A percentile compares a stretch with the other conserved stretches of the same genome.
These are phyloP conservation scores for Papilio elwesi DNA, from an alignment of 2,888 invertebrate genomes.

Conservation along the genomic window DNA sequence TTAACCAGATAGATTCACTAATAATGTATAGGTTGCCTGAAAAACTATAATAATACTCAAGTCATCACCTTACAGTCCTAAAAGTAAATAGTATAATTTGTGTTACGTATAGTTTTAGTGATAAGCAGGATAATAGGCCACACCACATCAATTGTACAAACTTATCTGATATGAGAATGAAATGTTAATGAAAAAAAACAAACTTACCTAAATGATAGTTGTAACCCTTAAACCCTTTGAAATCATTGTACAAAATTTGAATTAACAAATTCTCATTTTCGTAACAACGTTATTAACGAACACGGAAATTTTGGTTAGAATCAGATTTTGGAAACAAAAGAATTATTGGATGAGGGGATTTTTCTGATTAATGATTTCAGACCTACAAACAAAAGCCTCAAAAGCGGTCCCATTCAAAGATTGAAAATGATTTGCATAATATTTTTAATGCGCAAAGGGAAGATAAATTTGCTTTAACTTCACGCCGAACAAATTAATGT, in stretches of 20 bases:
- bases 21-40: too few relatives aligned
- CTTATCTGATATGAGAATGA: too few relatives aligned
- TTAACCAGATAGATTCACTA: background rate
- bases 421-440: conserved; percentile 38
- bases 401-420: conserved; percentile 36
- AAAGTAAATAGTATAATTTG: too few relatives aligned
- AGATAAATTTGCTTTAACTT: conserved; percentile 34
- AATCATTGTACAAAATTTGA: too few relatives aligned
- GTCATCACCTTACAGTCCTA: too few relatives aligned
- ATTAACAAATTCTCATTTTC: background rate
- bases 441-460: conserved; percentile 31
- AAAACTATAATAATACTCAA: too few relatives aligned
- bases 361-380: conserved; percentile 38
- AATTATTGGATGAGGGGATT: conserved; percentile 33
- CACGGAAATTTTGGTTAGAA: conserved; percentile 9
- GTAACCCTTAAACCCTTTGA: too few relatives aligned
- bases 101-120: too few relatives aligned
- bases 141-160: too few relatives aligned
- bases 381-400: conserved; percentile 33
- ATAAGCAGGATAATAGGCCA: too few relatives aligned
- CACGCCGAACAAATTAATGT: conserved; percentile 29
- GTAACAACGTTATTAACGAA: background rate
- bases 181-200: too few relatives aligned
- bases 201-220: too few relatives aligned
- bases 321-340: conserved; percentile 31